These are phyloP conservation scores for Caenorhabditis afra DNA, from an alignment of 2,888 invertebrate species.

Conservation along the genomic window DNA sequence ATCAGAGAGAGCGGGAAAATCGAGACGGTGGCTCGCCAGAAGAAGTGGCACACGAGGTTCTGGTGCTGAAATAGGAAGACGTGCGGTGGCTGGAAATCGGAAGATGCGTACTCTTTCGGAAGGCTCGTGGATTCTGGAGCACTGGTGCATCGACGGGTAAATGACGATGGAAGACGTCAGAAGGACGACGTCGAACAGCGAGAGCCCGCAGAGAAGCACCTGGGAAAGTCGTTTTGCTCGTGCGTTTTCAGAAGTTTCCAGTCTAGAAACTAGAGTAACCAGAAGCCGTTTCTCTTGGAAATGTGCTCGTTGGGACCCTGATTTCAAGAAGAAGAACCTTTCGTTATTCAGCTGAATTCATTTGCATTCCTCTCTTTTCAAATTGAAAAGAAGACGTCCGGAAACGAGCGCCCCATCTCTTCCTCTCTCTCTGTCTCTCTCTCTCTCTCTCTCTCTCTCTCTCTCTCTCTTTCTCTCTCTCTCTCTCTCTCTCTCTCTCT, in stretches of 20 bases:
- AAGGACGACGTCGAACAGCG: slow-evolving; percentile 63
- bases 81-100: not conserved
- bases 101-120: slow-evolving; percentile 22
- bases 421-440: no score
- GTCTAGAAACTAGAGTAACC: no score
- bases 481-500: no score
- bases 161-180: slow-evolving; percentile 61
- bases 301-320: no score
- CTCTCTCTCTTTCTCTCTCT: no score
- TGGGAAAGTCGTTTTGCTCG: slow-evolving; percentile 17
- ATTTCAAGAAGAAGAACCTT: no score
- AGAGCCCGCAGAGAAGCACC: slow-evolving; percentile 64
- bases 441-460: no score
- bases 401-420: no score
- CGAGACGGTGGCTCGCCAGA: slow-evolving; percentile 75
- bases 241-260: no score
- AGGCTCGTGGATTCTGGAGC: slow-evolving; percentile 33
- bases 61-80: slow-evolving; percentile 44
- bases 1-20: slow-evolving; percentile 76
- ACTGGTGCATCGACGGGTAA: slow-evolving; percentile 65
- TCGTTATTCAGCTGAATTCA: not conserved
- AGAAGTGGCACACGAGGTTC: slow-evolving; percentile 74
- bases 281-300: no score
- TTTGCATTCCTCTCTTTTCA: not conserved
- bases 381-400: no score